Conservation (phyloP, 2,113 vertebrate genomes). For the Forbesichthys papilliferus region DNA sequence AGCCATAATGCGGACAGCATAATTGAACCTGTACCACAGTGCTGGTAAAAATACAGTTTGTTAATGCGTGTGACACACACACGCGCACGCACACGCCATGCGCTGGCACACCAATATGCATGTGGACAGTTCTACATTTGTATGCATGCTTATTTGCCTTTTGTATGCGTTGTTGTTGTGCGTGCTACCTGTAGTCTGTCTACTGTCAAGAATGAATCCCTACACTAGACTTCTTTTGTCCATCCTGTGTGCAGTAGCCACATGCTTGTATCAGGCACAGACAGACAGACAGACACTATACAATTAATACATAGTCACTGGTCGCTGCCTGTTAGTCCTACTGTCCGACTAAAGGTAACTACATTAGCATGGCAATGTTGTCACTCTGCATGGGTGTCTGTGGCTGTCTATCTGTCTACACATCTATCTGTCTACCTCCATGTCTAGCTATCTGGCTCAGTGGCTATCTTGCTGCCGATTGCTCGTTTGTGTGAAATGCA, state of each 20-base stretch:
- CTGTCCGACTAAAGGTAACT: background rate
- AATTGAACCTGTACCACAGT: constrained; percentile 44
- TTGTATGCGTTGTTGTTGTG: background rate
- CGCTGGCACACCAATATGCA: too few species aligned
- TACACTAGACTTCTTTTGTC: background rate
- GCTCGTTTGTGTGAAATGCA: background rate
- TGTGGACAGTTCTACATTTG: too few species aligned
- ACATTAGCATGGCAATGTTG: background rate
- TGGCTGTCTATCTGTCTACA: background rate
- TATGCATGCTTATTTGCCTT: too few species aligned
- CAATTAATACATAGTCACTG: background rate
- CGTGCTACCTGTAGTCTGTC: constrained; percentile 38
- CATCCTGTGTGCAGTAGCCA: constrained; percentile 31
- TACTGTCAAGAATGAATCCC: constrained; percentile 18
- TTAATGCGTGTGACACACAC: constrained; percentile 1
- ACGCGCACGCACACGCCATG: background rate
- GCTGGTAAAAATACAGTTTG: constrained; percentile 2
- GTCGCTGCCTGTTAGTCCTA: background rate
- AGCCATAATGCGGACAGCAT: constrained; percentile 34
- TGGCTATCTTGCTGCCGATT: background rate
- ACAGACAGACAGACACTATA: background rate
- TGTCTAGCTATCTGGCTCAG: background rate
- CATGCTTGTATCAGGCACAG: background rate
- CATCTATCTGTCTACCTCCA: background rate
- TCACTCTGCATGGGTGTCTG: background rate